Base-by-base conservation (phyloP, 2,797 vertebrate genomes). In the Phalloptychus januarius region DNA sequence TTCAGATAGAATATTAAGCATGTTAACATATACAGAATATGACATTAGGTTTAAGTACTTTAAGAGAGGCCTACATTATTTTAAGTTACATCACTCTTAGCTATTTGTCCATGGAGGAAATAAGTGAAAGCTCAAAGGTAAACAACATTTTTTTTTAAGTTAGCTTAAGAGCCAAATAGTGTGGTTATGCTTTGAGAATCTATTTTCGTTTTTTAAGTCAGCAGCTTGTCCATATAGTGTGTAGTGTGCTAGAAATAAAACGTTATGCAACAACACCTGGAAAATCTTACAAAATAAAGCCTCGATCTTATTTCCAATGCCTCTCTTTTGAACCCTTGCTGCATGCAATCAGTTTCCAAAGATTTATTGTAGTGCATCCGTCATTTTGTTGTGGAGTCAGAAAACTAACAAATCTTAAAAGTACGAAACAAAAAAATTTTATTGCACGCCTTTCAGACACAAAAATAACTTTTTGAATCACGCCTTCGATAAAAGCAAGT, bases 171-270 rank as follows among this genome's bases (percentile, higher is more conserved):
- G 80, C 84, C 79, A 89, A 69, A 73, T 1, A n/a, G 38, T 69
- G 31, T 2, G 67, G 20, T 4, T 38, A 58, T 72, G 75, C 46
- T 67, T 71, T 28, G 0, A 78, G 79, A 75, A 72, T 18, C 2
- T 79, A 50, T 79, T 85, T 84, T 36, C 56, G 77, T 88, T 83
- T 81, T 33, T 79, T 10, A 74, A 48, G 72, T 76, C 28, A 74
- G 69, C 28, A 72, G 69, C 5, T 16, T 76, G 31, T 36, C 2
- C 42, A 40, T 25, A 1, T 2, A 6, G 46, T n/a, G 0, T n/a
- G 25, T 4, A 54, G 52, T 54, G 3, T n/a, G 52, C 52, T 10
- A 54, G 23, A 54, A n/a, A 6, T 31, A 13, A 58, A 58, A 31
- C 12, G 3, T 58, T 58, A 6, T 31, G 54, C 54, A 58, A 58